Base-by-base conservation (phyloP, 2,797 vertebrate species). In the Crypturellus tataupa region DNA sequence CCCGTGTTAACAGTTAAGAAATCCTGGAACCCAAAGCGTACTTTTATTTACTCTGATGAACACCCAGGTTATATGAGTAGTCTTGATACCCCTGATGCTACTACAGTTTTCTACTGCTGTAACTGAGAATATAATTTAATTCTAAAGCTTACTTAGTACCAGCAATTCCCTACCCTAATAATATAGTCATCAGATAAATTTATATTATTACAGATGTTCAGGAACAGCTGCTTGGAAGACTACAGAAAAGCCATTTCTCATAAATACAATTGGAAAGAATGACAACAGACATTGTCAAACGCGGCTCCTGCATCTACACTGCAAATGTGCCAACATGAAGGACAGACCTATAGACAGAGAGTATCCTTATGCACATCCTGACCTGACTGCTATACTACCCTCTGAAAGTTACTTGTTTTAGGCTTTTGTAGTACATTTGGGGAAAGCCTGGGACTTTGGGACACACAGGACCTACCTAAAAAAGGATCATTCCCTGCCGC, bases 391-490 rank as follows among this genome's bases (percentile, higher is more conserved):
- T 59, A 12, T 76, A 25, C 6, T n/a, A 27, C 42, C 4, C 8
- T 62, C 35, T 24, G 39, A 68, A 23, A 60, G n/a, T 8, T 67
- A 18, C 40, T 67, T 37, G 1, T 7, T 5, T 33, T 53, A 51
- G 37, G 20, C 49, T 31, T 24, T 80, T 59, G 68, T 0, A 4
- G 47, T 47, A 46, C 33, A 4, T 47, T 1, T 68, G 19, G 9
- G 19, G 25, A 77, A 10, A 63, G 53, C 25, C 42, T 20, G 55
- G 31, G 55, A n/a, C 19, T n/a, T n/a, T 19, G 55, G 31, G 37
- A 46, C 25, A 39, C 0, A 0, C 29, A 71, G 10, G 5, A 39
- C 0, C 1, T 3, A 4, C 14, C 47, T 40, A 42, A 27, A 77
- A 19, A 58, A 77, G 44, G 37, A 71, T 3, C 42, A 7, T 58